Percentiles rank a stretch among this genome's conserved stretches.
Evolutionary conservation across 35 echinoderm and acorn worm species (phyloP).

Genomic region (Apostichopus parvimensis): DNA sequence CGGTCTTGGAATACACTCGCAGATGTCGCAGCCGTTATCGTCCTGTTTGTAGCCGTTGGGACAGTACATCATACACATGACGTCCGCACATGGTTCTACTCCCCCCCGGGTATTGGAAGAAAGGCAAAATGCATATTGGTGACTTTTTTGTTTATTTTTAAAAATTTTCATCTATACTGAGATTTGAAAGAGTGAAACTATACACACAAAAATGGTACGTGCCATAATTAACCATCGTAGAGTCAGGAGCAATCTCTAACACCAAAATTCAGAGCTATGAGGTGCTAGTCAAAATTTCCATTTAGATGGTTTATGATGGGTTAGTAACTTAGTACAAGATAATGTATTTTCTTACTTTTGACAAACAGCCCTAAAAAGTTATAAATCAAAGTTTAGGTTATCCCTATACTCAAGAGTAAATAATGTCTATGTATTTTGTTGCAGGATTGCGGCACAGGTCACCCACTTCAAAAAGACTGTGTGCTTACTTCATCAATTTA

Average conservation of each 20-base stretch:
- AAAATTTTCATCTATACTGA: not conserved
- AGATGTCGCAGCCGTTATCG: conserved; percentile 56
- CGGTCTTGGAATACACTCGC: conserved; percentile 42
- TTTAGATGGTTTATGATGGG: no score
- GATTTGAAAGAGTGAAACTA: not conserved
- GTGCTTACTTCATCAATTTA: no score
- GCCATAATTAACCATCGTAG: not conserved
- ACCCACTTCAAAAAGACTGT: no score
- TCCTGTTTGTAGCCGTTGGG: conserved; percentile 26
- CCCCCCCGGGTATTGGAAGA: not conserved
- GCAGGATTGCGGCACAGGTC: no score
- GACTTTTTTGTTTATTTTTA: not conserved
- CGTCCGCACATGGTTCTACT: conserved; percentile 3
- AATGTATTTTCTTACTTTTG: no score
- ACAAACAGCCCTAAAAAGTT: no score
- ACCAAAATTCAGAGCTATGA: no score
- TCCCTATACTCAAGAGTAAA: no score
- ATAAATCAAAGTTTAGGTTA: no score
- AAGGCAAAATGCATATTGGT: not conserved
- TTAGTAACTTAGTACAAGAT: no score
- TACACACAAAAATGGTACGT: not conserved
- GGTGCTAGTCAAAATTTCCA: no score
- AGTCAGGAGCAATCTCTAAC: not conserved
- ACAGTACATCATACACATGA: conserved; percentile 43
- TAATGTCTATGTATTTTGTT: no score